Conservation (phyloP, 2,797 vertebrate genomes). For the Eulemur coronatus region DNA sequence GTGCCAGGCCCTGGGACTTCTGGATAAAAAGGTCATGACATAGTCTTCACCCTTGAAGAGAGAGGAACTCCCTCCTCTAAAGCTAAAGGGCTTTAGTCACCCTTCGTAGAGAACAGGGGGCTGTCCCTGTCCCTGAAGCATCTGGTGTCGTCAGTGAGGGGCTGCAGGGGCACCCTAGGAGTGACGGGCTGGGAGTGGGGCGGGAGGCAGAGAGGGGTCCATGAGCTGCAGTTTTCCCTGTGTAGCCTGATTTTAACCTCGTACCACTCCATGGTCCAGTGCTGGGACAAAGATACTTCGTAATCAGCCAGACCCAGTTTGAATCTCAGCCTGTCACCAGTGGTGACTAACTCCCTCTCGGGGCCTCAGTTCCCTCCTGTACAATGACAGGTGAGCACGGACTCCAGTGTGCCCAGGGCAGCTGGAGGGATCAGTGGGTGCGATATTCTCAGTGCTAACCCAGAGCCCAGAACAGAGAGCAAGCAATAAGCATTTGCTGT, state of each 20-base stretch:
- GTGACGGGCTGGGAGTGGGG: background rate
- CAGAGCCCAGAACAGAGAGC: background rate
- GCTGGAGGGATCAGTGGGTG: background rate
- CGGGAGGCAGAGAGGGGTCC: background rate
- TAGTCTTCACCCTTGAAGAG: constrained; percentile 28
- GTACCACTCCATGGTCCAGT: background rate
- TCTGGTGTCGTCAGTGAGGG: background rate
- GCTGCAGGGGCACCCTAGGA: background rate
- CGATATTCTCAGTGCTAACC: background rate
- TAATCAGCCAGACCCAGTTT: background rate
- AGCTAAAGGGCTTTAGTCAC: background rate
- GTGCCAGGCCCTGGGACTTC: background rate
- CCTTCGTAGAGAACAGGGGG: background rate
- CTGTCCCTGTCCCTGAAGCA: background rate
- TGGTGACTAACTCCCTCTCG: background rate
- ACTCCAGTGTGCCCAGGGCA: background rate
- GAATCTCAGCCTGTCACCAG: background rate
- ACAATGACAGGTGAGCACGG: background rate
- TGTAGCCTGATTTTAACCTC: background rate
- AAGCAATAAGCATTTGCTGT: background rate
- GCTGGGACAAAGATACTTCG: background rate
- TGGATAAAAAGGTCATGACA: background rate
- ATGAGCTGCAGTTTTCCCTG: background rate
- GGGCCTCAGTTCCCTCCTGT: background rate
- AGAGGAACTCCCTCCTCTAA: constrained; percentile 45